phyloP scores from a whole-genome alignment of 2,113 vertebrate genomes.

The Gobio gobio region DNA sequence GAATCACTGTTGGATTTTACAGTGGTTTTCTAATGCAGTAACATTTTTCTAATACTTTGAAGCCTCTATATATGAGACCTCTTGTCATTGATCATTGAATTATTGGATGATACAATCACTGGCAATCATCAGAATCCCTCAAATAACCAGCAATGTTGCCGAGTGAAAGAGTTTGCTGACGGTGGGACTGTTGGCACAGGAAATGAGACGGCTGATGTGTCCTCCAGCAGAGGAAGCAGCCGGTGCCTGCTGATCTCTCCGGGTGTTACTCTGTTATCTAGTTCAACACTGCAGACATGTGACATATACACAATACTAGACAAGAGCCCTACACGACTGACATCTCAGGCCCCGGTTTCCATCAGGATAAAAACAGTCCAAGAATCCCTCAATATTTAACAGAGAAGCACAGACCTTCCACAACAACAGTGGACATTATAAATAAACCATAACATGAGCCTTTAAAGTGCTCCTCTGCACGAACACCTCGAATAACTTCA shows the following conservation, averaged over 20 bases:
- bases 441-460: constrained; percentile 47
- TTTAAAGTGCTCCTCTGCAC: constrained; percentile 22
- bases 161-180: neutral
- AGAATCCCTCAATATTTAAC: neutral
- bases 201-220: neutral
- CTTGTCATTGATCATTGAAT: neutral
- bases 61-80: too few relatives aligned
- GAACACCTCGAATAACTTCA: neutral
- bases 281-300: constrained; percentile 56
- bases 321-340: neutral
- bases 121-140: neutral
- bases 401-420: neutral
- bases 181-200: neutral
- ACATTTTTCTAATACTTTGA: too few relatives aligned
- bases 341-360: neutral
- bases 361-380: neutral
- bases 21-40: neutral
- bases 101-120: neutral
- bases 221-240: constrained; percentile 43
- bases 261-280: constrained; percentile 50
- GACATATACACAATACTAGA: constrained; percentile 59
- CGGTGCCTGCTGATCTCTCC: constrained; percentile 32
- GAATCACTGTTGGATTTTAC: too few relatives aligned
- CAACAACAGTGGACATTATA: constrained; percentile 22
- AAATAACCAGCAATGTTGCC: neutral